phyloP scores from a whole-genome alignment of 2,797 vertebrate genomes.

The Miichthys miiuy region DNA sequence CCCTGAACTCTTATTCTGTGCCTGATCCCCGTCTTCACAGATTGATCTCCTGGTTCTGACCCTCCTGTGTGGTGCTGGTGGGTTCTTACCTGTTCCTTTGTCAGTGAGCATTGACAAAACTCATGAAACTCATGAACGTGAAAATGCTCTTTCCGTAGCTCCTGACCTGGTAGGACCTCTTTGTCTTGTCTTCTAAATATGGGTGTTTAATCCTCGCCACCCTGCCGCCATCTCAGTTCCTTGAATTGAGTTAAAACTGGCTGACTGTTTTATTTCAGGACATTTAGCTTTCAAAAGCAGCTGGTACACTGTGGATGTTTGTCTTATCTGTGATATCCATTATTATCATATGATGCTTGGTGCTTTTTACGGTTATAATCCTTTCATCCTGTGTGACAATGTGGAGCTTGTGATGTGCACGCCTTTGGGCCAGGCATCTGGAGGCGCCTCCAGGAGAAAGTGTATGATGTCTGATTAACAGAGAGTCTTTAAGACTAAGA shows the following conservation, averaged over 20 bases:
- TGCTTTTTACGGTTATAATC: conserved; percentile 22
- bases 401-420: conserved; percentile 31
- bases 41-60: too few relatives aligned
- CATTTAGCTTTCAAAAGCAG: background rate
- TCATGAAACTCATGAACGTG: too few relatives aligned
- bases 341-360: conserved; percentile 41
- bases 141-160: background rate
- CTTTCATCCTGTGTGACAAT: conserved; percentile 35
- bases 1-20: too few relatives aligned
- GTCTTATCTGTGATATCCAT: conserved; percentile 19
- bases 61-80: too few relatives aligned
- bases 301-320: conserved; percentile 7
- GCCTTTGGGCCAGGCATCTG: conserved; percentile 16
- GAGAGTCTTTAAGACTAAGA: conserved; percentile 49
- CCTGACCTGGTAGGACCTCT: background rate
- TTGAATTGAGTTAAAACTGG: conserved; percentile 5
- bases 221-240: background rate
- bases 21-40: too few relatives aligned
- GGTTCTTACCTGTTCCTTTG: too few relatives aligned
- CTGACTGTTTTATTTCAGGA: conserved; percentile 11
- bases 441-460: conserved; percentile 34
- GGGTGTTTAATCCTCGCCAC: background rate
- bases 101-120: background rate
- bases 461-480: conserved; percentile 46
- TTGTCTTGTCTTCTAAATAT: background rate